Conservation (phyloP, 2,113 vertebrate species). For the Nyctereutes procyonoides region DNA sequence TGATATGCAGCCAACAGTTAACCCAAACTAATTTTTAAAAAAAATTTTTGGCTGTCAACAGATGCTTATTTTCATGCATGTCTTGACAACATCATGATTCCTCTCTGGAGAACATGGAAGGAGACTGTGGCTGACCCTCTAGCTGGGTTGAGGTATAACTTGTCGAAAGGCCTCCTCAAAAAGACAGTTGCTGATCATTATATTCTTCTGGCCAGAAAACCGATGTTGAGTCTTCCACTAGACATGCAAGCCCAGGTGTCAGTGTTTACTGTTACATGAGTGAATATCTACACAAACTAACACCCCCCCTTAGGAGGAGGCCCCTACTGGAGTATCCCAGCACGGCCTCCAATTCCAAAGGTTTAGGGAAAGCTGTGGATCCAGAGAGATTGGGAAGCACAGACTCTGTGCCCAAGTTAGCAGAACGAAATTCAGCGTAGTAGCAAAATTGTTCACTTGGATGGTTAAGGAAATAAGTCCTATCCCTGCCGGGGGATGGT, state of each 20-base stretch:
- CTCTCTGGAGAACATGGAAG: neutral
- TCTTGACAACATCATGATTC: neutral
- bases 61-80: neutral
- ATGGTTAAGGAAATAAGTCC: neutral
- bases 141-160: neutral
- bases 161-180: neutral
- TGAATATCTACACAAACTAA: neutral
- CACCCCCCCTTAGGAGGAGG: neutral
- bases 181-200: neutral
- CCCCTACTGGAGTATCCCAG: neutral
- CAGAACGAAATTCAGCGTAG: neutral
- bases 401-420: neutral
- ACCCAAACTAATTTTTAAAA: neutral
- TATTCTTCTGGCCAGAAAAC: neutral
- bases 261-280: neutral
- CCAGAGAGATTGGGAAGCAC: neutral
- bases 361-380: neutral
- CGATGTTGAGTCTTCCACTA: neutral
- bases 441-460: neutral
- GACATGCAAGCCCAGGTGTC: neutral
- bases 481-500: accelerated
- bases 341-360: neutral
- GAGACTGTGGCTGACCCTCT: neutral
- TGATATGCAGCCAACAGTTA: neutral
- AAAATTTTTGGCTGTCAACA: neutral